Percentiles rank a stretch among this genome's conserved stretches.
Conservation (phyloP, 2,797 vertebrate genomes). For the Acanthornis magna region DNA sequence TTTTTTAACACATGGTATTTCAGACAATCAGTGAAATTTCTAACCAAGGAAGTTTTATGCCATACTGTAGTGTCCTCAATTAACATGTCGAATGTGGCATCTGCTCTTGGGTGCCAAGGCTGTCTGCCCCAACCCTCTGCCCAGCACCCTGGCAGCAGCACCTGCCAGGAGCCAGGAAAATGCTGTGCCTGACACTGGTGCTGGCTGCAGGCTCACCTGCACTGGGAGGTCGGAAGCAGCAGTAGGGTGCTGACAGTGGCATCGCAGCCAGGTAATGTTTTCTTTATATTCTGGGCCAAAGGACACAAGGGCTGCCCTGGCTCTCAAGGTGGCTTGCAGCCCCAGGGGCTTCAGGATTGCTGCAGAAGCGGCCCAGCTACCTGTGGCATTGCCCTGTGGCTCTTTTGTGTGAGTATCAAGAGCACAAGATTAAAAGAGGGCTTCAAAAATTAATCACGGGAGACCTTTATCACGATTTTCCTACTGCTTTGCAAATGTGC, state of each 20-base stretch:
- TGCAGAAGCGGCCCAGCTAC: background rate
- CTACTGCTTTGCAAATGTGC: background rate
- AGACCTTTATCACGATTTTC: background rate
- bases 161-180: background rate
- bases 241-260: background rate
- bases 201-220: background rate
- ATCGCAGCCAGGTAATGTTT: background rate
- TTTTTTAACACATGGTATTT: background rate
- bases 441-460: background rate
- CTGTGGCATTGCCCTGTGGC: accelerated
- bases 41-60: background rate
- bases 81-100: background rate
- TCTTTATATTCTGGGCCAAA: background rate
- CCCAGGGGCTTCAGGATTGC: background rate
- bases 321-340: background rate
- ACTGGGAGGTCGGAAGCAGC: accelerated
- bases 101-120: background rate
- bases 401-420: background rate
- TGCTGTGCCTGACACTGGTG: accelerated
- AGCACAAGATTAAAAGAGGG: background rate
- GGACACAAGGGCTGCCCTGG: background rate
- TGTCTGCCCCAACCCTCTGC: accelerated
- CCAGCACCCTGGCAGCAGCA: background rate
- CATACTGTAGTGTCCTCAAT: background rate
- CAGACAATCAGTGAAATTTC: background rate